Base-by-base conservation (phyloP, 2,888 invertebrate genomes). In the Branchellion lobata region DNA sequence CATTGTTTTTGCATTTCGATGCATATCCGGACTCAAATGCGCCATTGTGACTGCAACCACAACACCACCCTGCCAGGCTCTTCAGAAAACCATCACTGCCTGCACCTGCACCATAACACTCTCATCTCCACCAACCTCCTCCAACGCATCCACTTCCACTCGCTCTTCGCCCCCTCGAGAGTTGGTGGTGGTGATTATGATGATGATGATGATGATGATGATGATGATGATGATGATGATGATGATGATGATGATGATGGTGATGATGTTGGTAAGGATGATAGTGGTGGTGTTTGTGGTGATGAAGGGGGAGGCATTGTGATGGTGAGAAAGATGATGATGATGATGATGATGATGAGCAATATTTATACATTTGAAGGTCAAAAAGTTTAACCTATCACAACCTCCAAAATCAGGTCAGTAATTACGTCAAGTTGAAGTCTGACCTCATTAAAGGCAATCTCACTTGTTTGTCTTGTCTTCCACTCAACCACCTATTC, bases 401-500 rank as follows among this genome's bases (percentile, higher is more conserved):
- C 47, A 47, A 8, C 47, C 47, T 47, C 47, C 18, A 8, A 24
- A 18, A 5, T 5, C 61, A 57, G 8, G 3, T 24, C 61, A 18
- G 24, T 24, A 36, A 53, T 1, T 34, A 36, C 36, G 74, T 75
- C 71, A 81, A 81, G 86, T 89, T 97, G 21, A 91, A 94, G 47
- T 92, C 94, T 0, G 96, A 96, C 86, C 92, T 93, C 1, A 94
- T 97, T 87, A 93, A 92, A 85, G 97, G 97, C 5, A 92, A 95
- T 11, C 90, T 98, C 21, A 96, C 96, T 14, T 92, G 94, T 69
- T 92, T 97, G 92, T 91, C 93, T 0, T 91, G 96, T 65, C 88
- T 98, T 83, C 96, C 96, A 1, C 89, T 96, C 3, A 98, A 98
- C 88, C 91, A 94, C 85, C 90, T 95, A 80, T 89, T 98, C 79